Conservation (phyloP, 2,113 vertebrate species). For the Leiothrix lutea region DNA sequence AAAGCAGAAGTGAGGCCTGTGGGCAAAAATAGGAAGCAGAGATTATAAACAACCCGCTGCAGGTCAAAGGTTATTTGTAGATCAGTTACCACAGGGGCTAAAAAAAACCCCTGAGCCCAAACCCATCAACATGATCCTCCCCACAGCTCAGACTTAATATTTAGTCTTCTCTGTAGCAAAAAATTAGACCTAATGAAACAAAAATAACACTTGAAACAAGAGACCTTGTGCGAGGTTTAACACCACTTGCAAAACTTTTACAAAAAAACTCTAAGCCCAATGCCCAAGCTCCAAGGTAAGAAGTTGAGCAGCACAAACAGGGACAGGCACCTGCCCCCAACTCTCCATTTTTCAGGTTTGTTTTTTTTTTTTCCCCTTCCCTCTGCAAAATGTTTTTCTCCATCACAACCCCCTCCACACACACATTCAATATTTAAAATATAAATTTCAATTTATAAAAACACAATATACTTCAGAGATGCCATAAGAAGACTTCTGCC, state of each 20-base stretch:
- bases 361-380: not conserved
- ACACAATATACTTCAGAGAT: not conserved
- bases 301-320: not conserved
- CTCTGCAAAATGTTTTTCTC: not conserved
- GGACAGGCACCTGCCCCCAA: not conserved
- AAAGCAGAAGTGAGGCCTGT: conserved; percentile 14
- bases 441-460: not conserved
- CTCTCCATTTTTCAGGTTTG: not conserved
- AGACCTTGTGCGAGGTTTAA: not conserved
- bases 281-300: not conserved
- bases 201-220: not conserved
- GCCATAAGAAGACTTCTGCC: not conserved
- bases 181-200: not conserved
- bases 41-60: conserved; percentile 31
- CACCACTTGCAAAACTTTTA: not conserved
- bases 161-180: not conserved
- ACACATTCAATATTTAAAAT: not conserved
- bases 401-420: not conserved
- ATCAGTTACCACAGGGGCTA: conserved; percentile 24
- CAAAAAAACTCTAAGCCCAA: not conserved
- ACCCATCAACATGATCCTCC: not conserved
- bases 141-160: not conserved
- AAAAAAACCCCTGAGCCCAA: not conserved
- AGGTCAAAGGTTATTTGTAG: conserved; percentile 53
- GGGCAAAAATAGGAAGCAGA: conserved; percentile 43